Base-by-base conservation (phyloP, 2,888 invertebrate species). In the Gortyna flavago region DNA sequence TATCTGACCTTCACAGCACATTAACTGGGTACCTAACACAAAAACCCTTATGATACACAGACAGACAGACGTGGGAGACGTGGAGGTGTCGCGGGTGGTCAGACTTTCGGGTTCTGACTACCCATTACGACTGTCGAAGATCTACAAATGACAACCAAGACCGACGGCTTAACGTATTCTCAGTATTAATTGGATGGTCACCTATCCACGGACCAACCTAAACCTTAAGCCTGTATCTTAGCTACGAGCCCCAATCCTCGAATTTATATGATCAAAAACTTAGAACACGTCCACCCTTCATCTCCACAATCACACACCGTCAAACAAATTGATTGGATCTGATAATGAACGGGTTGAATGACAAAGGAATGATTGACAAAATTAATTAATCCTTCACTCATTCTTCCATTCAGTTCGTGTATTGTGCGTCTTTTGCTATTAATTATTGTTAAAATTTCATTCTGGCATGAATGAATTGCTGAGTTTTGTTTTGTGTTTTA, bases 361-460 rank as follows among this genome's bases (percentile, higher is more conserved):
- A 80, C 80, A 85, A 85, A 77, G 65, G 75, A 61, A 67, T 84
- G 71, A 85, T 85, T 84, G 85, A 65, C 74, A 64, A 80, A 80
- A 84, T 64, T 86, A 85, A 85, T 85, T 80, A 86, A 77, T 77
- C 57, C 64, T 66, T 76, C 86, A 62, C 5, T 85, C 86, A 13
- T 75, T 73, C 71, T 84, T 77, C 51, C 64, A 72, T 85, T 85
- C 78, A 74, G 7, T 81, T 65, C 25, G 21, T 13, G 25, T 51
- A 81, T 76, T 85, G 69, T 61, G 35, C 25, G 66, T 54, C 48
- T 80, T 5, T 35, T 57, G 32, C 13, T 54, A 8, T 25, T 79
- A 25, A 59, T 61, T 59, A 41, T 57, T 67, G 48, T 61, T 25
- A 13, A n/a, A 69, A 69, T 61, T 51, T 35, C 0, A 65, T 29